Percentiles rank a stretch among this genome's conserved stretches.
phyloP scores from a whole-genome alignment of 2,888 invertebrate species.

The Sesamia inferens region DNA sequence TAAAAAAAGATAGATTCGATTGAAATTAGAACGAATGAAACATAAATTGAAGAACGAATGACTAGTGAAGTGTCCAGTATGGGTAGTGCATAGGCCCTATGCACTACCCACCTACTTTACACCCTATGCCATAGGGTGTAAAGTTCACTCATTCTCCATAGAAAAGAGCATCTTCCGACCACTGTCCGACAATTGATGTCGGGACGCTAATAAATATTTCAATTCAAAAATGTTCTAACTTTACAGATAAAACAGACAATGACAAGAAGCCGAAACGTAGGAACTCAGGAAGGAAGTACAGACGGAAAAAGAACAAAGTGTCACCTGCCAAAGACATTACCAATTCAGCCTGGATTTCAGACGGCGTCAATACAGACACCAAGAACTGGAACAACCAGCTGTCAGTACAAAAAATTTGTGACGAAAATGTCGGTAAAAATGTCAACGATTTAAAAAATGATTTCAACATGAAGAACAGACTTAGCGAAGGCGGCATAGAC shows the following conservation, averaged over 20 bases:
- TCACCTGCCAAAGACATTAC: constrained; percentile 77
- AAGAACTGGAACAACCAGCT: constrained; percentile 70
- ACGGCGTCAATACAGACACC: constrained; percentile 12
- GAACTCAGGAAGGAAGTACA: constrained; percentile 79
- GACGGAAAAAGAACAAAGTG: constrained; percentile 81
- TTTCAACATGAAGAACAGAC: constrained; percentile 28
- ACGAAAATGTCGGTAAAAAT: constrained; percentile 80
- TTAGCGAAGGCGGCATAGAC: constrained; percentile 38
- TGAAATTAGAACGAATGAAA: too few relatives aligned
- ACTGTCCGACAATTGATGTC: too few relatives aligned
- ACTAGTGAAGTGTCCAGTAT: too few relatives aligned
- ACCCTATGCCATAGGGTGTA: too few relatives aligned
- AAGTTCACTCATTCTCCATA: too few relatives aligned
- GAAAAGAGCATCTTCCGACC: too few relatives aligned
- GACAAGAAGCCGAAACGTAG: constrained; percentile 80
- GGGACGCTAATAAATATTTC: too few relatives aligned
- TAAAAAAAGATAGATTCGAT: too few relatives aligned
- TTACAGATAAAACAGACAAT: constrained; percentile 54
- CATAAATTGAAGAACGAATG: too few relatives aligned
- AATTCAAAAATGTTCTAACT: neutral
- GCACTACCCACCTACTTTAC: too few relatives aligned
- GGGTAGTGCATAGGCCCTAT: too few relatives aligned
- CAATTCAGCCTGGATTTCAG: constrained; percentile 29
- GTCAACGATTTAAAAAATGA: constrained; percentile 77
- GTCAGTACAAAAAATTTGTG: constrained; percentile 67